A percentile compares a stretch with the other conserved stretches of the same genome.
phyloP scores from a whole-genome alignment of 2,113 vertebrate genomes.

The Aptenodytes patagonicus region DNA sequence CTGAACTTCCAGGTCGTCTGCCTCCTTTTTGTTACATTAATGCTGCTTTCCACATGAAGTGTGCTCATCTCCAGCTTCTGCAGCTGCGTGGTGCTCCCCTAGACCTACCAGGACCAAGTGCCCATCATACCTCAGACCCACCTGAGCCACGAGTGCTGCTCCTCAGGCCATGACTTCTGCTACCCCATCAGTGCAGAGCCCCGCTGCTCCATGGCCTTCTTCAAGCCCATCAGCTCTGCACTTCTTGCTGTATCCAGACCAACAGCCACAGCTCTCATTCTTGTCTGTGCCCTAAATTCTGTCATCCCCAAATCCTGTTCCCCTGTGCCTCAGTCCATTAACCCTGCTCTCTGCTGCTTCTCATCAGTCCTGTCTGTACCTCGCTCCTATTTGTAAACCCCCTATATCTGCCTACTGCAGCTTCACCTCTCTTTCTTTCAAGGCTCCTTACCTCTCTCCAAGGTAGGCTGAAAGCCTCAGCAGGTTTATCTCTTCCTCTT shows the following conservation, averaged over 20 bases:
- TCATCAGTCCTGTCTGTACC: not conserved
- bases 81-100: not conserved
- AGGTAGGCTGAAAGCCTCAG: not conserved
- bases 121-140: not conserved
- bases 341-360: not conserved
- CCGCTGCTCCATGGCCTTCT: not conserved
- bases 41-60: not conserved
- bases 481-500: not conserved
- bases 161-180: not conserved
- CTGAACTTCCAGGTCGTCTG: not conserved
- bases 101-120: accelerated
- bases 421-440: not conserved
- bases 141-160: not conserved
- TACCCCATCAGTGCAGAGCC: not conserved
- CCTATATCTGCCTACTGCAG: not conserved
- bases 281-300: not conserved
- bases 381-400: not conserved
- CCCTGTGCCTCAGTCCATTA: not conserved
- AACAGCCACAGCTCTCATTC: not conserved
- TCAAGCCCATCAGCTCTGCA: not conserved
- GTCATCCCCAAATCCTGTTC: not conserved
- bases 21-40: not conserved
- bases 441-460: not conserved
- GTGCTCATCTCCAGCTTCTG: not conserved
- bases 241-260: not conserved